Conservation (phyloP, 92 coral and sea anemone genomes). For the Pocillopora grandis region DNA sequence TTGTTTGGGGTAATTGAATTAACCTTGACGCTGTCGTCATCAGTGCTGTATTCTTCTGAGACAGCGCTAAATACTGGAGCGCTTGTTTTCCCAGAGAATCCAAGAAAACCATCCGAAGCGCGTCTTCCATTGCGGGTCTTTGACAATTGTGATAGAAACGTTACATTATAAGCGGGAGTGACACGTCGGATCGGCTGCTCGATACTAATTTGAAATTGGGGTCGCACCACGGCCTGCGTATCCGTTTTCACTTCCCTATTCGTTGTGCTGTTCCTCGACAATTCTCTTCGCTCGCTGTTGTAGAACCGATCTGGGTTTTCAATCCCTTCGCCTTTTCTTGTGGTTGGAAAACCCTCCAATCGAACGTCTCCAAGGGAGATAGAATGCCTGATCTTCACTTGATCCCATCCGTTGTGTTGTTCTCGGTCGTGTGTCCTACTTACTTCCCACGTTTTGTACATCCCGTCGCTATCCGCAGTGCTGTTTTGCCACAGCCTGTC, state of each 20-base stretch:
- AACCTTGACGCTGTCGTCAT: neutral
- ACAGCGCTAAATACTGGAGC: conserved; percentile 17
- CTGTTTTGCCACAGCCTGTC: conserved; percentile 19
- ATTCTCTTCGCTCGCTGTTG: neutral
- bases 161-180: conserved; percentile 22
- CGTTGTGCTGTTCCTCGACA: conserved; percentile 1
- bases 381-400: conserved; percentile 26
- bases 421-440: neutral
- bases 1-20: conserved; percentile 1
- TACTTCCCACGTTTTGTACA: conserved; percentile 33
- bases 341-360: conserved; percentile 34
- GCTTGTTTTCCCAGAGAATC: conserved; percentile 6
- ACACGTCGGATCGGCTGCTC: conserved; percentile 38
- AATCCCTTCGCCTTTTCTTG: conserved; percentile 6
- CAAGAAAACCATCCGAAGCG: conserved; percentile 38
- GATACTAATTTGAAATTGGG: conserved; percentile 32
- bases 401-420: conserved; percentile 14
- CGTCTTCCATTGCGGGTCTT: conserved; percentile 29
- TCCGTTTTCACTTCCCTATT: conserved; percentile 7
- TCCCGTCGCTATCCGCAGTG: neutral
- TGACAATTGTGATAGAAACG: conserved; percentile 13
- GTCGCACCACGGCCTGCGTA: conserved; percentile 7
- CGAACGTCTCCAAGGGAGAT: conserved; percentile 13
- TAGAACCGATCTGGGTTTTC: conserved; percentile 8
- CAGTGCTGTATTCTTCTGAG: conserved; percentile 20